Base-by-base conservation (phyloP, 1,140 invertebrate genomes). In the Scaptodrosophila lebanonensis region DNA sequence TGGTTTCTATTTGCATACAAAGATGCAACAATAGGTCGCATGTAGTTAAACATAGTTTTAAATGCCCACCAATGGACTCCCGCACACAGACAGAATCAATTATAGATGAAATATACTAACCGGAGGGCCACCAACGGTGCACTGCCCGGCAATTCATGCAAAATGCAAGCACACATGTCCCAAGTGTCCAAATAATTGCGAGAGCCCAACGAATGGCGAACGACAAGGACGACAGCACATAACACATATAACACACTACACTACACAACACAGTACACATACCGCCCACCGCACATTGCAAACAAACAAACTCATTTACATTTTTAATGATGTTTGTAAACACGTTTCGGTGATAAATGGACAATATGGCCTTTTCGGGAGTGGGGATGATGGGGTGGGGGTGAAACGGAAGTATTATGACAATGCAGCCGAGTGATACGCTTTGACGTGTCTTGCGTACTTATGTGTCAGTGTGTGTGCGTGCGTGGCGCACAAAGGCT, bases 251-350 rank as follows among this genome's bases (percentile, higher is more conserved):
- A n/a, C n/a, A n/a, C n/a, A n/a, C n/a, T n/a, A n/a, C n/a, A n/a
- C n/a, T n/a, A n/a, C n/a, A n/a, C n/a, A n/a, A n/a, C n/a, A n/a
- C n/a, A n/a, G n/a, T n/a, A n/a, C n/a, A n/a, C n/a, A n/a, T n/a
- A n/a, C n/a, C n/a, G 51, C 50, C 58, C 61, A 66, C 61, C 62
- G 50, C 62, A 66, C 22, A 30, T 49, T 50, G 45, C 68, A 66
- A 79, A 73, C 73, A 75, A 79, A 79, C 66, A 82, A 82, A 82
- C 69, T 83, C 66, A 82, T 82, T 82, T 82, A 66, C 75, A 82
- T 82, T 82, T 75, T 82, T 82, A 83, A 82, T 82, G 75, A 69
- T 66, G 71, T 82, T 82, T 66, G 61, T 39, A 75, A 82, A 82
- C 76, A 66, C 49, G 47, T 66, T 53, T 38, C 15, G 44, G 32